Evolutionary conservation across 2,797 vertebrate genomes (phyloP), one percentile per base, ranked within the genome.

Genomic region (Acanthiza pusilla): DNA sequence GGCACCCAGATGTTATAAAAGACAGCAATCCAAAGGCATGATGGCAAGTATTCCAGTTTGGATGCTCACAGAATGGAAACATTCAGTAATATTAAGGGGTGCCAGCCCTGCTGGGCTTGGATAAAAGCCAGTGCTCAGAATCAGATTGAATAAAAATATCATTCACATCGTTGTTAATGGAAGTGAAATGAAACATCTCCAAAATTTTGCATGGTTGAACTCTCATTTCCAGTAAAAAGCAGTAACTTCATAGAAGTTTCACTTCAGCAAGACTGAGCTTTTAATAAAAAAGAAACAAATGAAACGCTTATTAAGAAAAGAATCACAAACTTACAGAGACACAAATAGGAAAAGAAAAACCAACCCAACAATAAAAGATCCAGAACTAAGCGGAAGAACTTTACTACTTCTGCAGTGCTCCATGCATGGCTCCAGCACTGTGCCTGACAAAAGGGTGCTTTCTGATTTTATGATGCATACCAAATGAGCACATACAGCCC

Each of bases 401-500:
- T 96, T 81, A 83, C 78, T 71, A 23, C 79, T 93, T 92, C 67
- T 82, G 83, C 93, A 90, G 76, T 32, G 90, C 97, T 96, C 93
- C 89, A 34, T 80, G 95, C 80, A 20, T 86, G 91, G 95, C 94
- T 96, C 86, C 68, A 95, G 97, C 95, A 34, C 84, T 36, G 92
- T 90, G 97, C 97, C 98, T 98, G 97, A 98, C 97, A 95, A 97
- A 98, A 87, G 95, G 97, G 97, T 96, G 93, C 96, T 98, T 96
- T 89, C 94, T 23, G 81, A 82, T 89, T 98, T 98, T 98, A 98
- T 98, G 98, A 97, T 91, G 98, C 95, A 95, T 98, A 98, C 93
- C 98, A 98, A 98, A 99, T 98, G 97, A 98, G 94, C 73, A 93
- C 85, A 70, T 91, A 96, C 96, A 96, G 98, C 98, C 97, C 94